phyloP scores from a whole-genome alignment of 2,888 invertebrate genomes.

The Subacronicta megacephala region DNA sequence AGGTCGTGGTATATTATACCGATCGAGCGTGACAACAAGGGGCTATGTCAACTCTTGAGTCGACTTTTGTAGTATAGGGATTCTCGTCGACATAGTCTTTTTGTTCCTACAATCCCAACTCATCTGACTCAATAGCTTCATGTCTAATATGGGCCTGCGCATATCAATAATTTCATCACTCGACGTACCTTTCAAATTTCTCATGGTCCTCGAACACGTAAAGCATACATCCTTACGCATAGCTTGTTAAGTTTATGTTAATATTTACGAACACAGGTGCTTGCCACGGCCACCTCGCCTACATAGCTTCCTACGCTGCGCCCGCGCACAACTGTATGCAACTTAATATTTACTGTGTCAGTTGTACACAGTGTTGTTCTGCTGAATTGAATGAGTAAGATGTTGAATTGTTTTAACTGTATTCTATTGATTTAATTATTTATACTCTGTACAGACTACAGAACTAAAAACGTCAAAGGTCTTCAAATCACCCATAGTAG shows the following conservation, averaged over 20 bases:
- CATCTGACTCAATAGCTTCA: no score
- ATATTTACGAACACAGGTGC: conserved; percentile 39
- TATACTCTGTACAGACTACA: not conserved
- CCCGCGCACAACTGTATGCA: conserved; percentile 39
- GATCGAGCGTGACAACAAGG: no score
- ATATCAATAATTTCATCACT: not conserved
- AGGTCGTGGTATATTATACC: no score
- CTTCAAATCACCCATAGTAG: no score
- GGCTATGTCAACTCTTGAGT: no score
- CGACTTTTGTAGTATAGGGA: no score
- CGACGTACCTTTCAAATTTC: conserved; percentile 4
- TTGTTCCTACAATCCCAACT: no score
- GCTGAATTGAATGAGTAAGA: conserved; percentile 8
- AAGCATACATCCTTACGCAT: conserved; percentile 7
- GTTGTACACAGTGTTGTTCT: conserved; percentile 1
- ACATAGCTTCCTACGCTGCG: conserved; percentile 40
- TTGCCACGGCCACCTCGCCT: conserved; percentile 34
- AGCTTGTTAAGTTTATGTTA: conserved; percentile 26
- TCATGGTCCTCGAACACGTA: conserved; percentile 5
- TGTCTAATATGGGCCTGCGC: no score
- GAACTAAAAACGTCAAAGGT: no score
- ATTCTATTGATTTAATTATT: not conserved
- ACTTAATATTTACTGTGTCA: conserved; percentile 13
- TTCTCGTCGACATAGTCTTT: no score
- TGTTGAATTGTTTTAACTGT: not conserved